Percentiles rank a stretch among this genome's conserved stretches.
These are phyloP conservation scores for Nudaria mundana DNA, from an alignment of 2,888 invertebrate genomes.

Conservation along the genomic window DNA sequence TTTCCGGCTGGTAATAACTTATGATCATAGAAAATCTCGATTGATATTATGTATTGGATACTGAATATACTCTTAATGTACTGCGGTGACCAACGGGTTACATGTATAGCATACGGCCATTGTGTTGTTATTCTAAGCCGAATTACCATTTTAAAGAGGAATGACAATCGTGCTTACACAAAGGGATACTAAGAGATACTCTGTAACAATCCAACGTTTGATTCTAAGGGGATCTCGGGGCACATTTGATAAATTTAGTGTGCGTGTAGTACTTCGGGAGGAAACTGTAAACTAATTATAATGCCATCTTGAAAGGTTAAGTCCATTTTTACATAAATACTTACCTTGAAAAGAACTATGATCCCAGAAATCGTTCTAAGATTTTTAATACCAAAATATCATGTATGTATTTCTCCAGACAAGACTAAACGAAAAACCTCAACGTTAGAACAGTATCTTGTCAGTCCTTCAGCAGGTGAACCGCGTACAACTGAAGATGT, in stretches of 20 bases:
- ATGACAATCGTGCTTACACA: conserved; percentile 43
- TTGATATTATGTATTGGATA: conserved; percentile 5
- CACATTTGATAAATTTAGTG: conserved; percentile 17
- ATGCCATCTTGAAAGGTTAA: background rate
- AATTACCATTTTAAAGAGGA: conserved; percentile 62
- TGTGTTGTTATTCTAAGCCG: conserved; percentile 44
- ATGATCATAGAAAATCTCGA: conserved; percentile 1
- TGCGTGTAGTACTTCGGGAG: conserved; percentile 7
- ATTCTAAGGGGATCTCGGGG: conserved; percentile 20
- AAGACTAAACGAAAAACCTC: too few species aligned
- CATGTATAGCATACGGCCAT: conserved; percentile 32
- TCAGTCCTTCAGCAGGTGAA: too few species aligned
- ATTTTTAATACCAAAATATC: too few species aligned
- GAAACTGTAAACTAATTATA: conserved; percentile 1
- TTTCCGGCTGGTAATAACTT: conserved; percentile 12
- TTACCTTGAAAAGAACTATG: too few species aligned
- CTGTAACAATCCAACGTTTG: conserved; percentile 21
- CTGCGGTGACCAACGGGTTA: conserved; percentile 25
- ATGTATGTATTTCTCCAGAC: too few species aligned
- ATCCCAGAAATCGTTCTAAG: too few species aligned
- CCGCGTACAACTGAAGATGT: too few species aligned
- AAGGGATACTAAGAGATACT: conserved; percentile 43
- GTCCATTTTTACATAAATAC: too few species aligned
- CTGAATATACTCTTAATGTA: conserved; percentile 12
- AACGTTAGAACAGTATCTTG: too few species aligned